These are phyloP conservation scores for Trachemys scripta DNA, from an alignment of 2,113 vertebrate genomes.

Conservation along the genomic window DNA sequence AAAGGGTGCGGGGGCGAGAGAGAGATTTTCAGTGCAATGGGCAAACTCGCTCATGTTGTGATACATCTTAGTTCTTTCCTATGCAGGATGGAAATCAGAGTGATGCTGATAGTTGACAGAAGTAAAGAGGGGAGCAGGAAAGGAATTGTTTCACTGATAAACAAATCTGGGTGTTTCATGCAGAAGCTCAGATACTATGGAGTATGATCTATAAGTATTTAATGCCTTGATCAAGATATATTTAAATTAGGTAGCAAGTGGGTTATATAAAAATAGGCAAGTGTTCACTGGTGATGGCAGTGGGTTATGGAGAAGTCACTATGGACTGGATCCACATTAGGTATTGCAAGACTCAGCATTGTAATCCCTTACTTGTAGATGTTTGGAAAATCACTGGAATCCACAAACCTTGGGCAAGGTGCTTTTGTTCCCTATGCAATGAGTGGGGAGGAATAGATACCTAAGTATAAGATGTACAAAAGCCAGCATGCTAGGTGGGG, in stretches of 20 bases:
- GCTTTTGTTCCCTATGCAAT: neutral
- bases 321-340: neutral
- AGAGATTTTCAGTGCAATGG: neutral
- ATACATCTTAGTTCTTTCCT: conserved; percentile 17
- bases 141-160: neutral
- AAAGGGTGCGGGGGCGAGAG: neutral
- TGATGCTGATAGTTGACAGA: neutral
- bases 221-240: neutral
- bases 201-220: neutral
- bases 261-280: neutral
- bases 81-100: conserved; percentile 4
- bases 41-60: neutral
- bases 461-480: neutral
- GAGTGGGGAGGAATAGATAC: neutral
- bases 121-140: neutral
- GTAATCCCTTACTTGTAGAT: neutral
- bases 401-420: neutral
- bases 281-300: neutral
- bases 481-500: neutral
- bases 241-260: accelerated
- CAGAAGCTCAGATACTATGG: neutral
- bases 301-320: neutral
- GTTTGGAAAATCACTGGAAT: neutral
- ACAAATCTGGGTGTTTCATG: neutral
- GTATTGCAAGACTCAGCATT: neutral